A percentile compares a stretch with the other conserved stretches of the same genome.
These are phyloP conservation scores for Planococcus citri DNA, from an alignment of 1,140 invertebrate genomes.

Conservation along the genomic window DNA sequence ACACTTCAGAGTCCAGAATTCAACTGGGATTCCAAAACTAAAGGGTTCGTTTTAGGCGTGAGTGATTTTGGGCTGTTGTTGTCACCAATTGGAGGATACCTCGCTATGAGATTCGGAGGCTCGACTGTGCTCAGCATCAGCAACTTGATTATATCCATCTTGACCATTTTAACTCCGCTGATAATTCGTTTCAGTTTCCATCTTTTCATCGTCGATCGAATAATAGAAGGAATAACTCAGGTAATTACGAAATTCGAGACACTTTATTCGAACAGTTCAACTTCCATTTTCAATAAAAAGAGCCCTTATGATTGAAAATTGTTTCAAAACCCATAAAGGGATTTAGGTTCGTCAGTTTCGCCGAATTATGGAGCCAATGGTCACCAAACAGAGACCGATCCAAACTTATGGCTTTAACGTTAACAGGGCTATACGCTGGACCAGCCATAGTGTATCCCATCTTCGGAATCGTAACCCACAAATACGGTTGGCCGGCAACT, in stretches of 20 bases:
- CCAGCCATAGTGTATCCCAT: constrained; percentile 39
- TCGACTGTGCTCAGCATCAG: constrained; percentile 45
- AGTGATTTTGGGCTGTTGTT: constrained; percentile 54
- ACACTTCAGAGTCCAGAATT: constrained; percentile 28
- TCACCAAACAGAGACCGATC: constrained; percentile 63
- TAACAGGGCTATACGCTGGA: constrained; percentile 39
- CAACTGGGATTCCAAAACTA: constrained; percentile 57
- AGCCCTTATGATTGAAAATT: not conserved
- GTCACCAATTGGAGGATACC: constrained; percentile 41
- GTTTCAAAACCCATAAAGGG: too few species aligned
- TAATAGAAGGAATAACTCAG: constrained; percentile 43
- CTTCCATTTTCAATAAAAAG: not conserved
- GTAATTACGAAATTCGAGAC: constrained; percentile 33
- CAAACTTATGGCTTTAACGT: constrained; percentile 66
- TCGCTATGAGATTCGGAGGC: constrained; percentile 41
- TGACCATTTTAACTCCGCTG: constrained; percentile 31
- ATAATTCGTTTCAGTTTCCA: constrained; percentile 25
- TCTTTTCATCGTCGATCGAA: constrained; percentile 36
- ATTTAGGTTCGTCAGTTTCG: constrained; percentile 33
- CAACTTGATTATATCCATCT: constrained; percentile 43
- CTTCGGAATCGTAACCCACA: constrained; percentile 35
- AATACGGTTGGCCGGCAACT: constrained; percentile 65
- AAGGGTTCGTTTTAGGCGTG: constrained; percentile 45
- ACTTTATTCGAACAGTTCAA: not conserved
- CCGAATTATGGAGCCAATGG: constrained; percentile 62